These are phyloP conservation scores for Ormyrus thymus DNA, from an alignment of 2,888 invertebrate species.

Conservation along the genomic window DNA sequence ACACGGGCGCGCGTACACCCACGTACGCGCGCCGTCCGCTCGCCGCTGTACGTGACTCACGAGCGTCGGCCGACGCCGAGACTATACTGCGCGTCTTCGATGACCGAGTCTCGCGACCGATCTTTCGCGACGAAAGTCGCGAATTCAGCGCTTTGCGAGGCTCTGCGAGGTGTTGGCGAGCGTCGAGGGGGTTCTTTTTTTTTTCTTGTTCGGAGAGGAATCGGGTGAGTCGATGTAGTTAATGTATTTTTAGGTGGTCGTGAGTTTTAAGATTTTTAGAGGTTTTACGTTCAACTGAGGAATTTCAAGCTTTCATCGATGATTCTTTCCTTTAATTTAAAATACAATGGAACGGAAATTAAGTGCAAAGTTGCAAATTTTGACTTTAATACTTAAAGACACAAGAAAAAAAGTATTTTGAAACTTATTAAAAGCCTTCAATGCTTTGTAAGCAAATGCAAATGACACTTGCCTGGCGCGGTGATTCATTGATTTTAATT, in stretches of 20 bases:
- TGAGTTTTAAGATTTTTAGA: no score
- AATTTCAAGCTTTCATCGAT: no score
- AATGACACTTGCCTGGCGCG: not conserved
- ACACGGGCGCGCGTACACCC: not conserved
- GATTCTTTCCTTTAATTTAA: no score
- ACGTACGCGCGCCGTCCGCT: conserved; percentile 27
- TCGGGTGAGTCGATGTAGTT: no score
- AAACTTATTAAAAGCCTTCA: no score
- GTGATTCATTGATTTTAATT: conserved; percentile 21
- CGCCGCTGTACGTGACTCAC: conserved; percentile 21
- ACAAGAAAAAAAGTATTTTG: not conserved
- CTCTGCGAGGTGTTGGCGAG: not conserved
- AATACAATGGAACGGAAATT: not conserved
- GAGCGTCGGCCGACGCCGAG: not conserved
- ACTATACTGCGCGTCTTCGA: not conserved
- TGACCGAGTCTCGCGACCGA: not conserved
- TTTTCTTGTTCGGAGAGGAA: not conserved
- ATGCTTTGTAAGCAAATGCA: no score
- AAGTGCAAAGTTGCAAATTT: not conserved
- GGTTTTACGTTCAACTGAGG: no score
- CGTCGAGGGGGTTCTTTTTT: not conserved
- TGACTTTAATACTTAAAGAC: not conserved
- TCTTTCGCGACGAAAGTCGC: not conserved
- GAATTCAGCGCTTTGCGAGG: not conserved
- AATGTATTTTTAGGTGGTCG: no score